Percentiles rank a stretch among this genome's conserved stretches.
Conservation (phyloP, 2,797 vertebrate genomes). For the Ctenopoma kingsleyae region DNA sequence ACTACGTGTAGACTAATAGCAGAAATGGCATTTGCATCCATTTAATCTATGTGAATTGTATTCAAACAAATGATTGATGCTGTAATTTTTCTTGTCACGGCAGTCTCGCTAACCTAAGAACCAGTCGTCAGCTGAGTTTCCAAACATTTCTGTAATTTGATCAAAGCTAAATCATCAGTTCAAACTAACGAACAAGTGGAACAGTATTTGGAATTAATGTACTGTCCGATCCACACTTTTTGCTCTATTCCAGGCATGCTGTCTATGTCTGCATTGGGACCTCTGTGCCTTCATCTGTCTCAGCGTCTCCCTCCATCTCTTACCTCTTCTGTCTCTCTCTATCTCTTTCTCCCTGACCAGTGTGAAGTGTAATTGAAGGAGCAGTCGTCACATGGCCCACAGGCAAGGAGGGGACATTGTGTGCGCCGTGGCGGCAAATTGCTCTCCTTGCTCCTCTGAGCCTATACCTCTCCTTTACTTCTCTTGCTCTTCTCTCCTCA, state of each 20-base stretch:
- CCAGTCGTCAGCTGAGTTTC: background rate
- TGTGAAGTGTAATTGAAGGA: slow-evolving; percentile 84
- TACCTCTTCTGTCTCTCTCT: slow-evolving; percentile 47
- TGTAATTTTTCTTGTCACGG: background rate
- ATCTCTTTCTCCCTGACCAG: slow-evolving; percentile 72
- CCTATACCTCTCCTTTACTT: slow-evolving; percentile 72
- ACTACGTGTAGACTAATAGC: too few relatives aligned
- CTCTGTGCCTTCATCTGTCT: slow-evolving; percentile 37
- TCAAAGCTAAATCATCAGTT: background rate
- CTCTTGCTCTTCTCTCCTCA: slow-evolving; percentile 60
- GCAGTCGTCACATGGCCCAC: slow-evolving; percentile 82
- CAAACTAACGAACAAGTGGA: background rate
- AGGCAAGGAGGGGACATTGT: slow-evolving; percentile 84
- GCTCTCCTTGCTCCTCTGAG: slow-evolving; percentile 79
- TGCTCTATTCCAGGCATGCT: background rate
- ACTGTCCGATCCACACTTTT: slow-evolving; percentile 1
- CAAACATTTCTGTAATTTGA: background rate
- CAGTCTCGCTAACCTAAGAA: background rate
- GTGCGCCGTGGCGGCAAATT: slow-evolving; percentile 85
- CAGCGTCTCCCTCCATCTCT: slow-evolving; percentile 36
- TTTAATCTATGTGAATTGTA: background rate
- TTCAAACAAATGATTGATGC: background rate
- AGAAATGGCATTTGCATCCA: background rate
- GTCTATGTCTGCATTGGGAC: slow-evolving; percentile 28
- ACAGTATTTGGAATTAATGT: background rate